Percentiles rank a stretch among this genome's conserved stretches.
These are phyloP conservation scores for Vanessa cardui DNA, from an alignment of 2,888 invertebrate genomes.

Conservation along the genomic window DNA sequence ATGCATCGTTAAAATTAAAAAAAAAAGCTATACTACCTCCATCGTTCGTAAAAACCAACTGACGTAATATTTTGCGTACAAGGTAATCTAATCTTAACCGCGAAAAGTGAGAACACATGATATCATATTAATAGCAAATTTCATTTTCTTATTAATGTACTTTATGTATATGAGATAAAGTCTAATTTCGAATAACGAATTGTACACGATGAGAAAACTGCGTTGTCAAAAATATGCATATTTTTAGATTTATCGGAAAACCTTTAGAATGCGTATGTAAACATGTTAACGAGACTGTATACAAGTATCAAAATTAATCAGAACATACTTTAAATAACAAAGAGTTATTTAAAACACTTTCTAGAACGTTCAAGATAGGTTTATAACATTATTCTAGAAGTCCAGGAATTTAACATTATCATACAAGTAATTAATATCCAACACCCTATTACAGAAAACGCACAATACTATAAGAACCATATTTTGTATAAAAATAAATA, in stretches of 20 bases:
- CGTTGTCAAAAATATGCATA: background rate
- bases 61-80: constrained; percentile 23
- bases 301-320: too few species aligned
- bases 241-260: background rate
- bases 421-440: too few species aligned
- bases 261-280: too few species aligned
- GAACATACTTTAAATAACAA: too few species aligned
- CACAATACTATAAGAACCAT: too few species aligned
- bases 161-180: constrained; percentile 1
- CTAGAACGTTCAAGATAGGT: too few species aligned
- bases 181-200: background rate
- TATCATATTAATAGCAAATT: constrained; percentile 12
- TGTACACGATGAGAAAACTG: background rate
- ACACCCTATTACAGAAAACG: too few species aligned
- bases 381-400: too few species aligned
- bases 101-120: constrained; percentile 22
- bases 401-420: too few species aligned
- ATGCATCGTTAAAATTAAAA: background rate
- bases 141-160: background rate
- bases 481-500: too few species aligned
- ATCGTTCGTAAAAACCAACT: constrained; percentile 21
- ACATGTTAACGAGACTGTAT: too few species aligned
- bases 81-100: constrained; percentile 37
- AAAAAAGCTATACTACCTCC: constrained; percentile 25
- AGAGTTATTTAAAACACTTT: too few species aligned